Evolutionary conservation across 2,888 invertebrate genomes (phyloP).

Genomic region (Drosophila lutescens): DNA sequence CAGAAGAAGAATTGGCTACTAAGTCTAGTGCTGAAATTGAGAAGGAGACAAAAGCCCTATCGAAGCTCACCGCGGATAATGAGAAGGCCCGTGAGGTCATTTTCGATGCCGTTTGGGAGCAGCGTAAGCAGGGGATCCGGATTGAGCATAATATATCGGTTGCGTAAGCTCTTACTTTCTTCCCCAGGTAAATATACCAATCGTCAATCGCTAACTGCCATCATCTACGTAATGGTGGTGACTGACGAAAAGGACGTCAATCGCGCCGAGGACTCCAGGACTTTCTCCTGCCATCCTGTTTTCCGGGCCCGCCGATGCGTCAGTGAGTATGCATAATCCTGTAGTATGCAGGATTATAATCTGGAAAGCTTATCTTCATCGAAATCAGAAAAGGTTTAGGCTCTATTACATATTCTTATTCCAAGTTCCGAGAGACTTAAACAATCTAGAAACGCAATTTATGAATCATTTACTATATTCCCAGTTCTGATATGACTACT

Average conservation of each 20-base stretch:
- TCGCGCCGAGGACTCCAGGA: constrained; percentile 46
- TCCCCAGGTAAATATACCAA: constrained; percentile 81
- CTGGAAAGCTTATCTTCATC: no score
- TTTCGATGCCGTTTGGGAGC: constrained; percentile 76
- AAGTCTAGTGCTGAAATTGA: background rate
- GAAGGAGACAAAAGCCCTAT: background rate
- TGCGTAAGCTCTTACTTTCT: background rate
- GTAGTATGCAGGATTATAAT: no score
- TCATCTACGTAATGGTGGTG: constrained; percentile 79
- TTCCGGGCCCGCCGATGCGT: constrained; percentile 81
- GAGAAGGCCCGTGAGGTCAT: constrained; percentile 51
- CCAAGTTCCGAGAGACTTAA: background rate
- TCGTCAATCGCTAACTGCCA: constrained; percentile 72
- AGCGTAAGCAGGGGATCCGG: constrained; percentile 66
- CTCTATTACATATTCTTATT: background rate
- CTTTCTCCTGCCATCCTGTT: constrained; percentile 79
- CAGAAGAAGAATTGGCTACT: background rate
- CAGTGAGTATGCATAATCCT: constrained; percentile 56
- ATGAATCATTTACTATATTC: background rate
- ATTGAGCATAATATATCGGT: background rate
- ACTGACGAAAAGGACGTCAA: constrained; percentile 49
- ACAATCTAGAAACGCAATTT: background rate
- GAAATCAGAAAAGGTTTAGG: background rate
- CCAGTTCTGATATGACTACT: background rate
- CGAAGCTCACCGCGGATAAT: constrained; percentile 21